Conservation (phyloP, 2,888 invertebrate species). For the Latrodectus hesperus region DNA sequence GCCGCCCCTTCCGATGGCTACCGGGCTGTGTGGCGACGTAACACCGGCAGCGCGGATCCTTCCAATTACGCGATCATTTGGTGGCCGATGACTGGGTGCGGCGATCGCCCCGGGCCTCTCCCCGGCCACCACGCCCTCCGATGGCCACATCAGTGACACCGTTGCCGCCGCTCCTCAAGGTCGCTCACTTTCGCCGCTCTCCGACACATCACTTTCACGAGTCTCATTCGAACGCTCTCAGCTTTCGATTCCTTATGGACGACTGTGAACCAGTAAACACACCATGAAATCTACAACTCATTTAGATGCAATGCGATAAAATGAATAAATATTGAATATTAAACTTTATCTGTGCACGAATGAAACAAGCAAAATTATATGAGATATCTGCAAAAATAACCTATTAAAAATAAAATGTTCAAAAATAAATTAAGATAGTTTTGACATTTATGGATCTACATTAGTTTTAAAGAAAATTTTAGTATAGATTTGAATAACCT, state of each 20-base stretch:
- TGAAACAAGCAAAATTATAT: too few relatives aligned
- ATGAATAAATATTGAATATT: too few relatives aligned
- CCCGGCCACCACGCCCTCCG: neutral
- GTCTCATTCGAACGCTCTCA: neutral
- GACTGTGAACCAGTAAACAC: neutral
- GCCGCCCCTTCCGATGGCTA: slow-evolving; percentile 17
- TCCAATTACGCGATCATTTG: slow-evolving; percentile 62
- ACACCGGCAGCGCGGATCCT: slow-evolving; percentile 42
- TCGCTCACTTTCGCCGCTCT: neutral
- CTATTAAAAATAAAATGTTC: too few relatives aligned
- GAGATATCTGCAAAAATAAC: too few relatives aligned
- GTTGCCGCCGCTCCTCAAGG: neutral
- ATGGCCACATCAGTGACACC: slow-evolving; percentile 5
- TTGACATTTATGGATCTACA: too few relatives aligned
- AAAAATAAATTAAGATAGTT: too few relatives aligned
- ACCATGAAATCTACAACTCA: too few relatives aligned
- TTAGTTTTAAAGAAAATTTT: too few relatives aligned
- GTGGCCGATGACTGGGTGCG: slow-evolving; percentile 57
- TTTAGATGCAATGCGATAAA: too few relatives aligned
- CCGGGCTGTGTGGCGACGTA: slow-evolving; percentile 38
- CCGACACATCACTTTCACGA: neutral
- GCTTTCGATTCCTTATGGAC: neutral
- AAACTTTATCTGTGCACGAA: too few relatives aligned
- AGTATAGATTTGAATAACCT: too few relatives aligned
- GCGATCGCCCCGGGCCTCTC: slow-evolving; percentile 38